Conservation (phyloP, 2,888 invertebrate species). For the Trichogramma dendrolimi region DNA sequence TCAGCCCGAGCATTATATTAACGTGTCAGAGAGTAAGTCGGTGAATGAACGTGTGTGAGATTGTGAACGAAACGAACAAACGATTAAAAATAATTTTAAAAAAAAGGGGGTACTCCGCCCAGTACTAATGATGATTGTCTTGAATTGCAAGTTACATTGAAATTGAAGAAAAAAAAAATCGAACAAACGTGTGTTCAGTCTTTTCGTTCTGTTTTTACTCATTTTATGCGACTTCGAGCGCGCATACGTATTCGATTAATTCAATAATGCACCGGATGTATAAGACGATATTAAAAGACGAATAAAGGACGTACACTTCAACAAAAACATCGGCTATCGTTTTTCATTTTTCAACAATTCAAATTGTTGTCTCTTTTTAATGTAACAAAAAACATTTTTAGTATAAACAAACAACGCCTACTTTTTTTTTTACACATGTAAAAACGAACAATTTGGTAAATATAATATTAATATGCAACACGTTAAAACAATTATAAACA, state of each 20-base stretch:
- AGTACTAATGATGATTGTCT: too few relatives aligned
- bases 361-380: background rate
- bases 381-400: background rate
- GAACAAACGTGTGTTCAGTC: too few relatives aligned
- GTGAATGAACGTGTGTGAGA: constrained; percentile 4
- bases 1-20: background rate
- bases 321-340: background rate
- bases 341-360: background rate
- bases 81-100: constrained; percentile 5
- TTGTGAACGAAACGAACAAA: background rate
- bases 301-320: constrained; percentile 45
- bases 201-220: too few relatives aligned
- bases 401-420: too few relatives aligned
- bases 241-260: constrained; percentile 25
- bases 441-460: too few relatives aligned
- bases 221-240: too few relatives aligned
- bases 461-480: too few relatives aligned
- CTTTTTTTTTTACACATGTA: too few relatives aligned
- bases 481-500: too few relatives aligned
- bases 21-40: background rate
- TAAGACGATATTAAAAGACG: constrained; percentile 41
- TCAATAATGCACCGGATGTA: constrained; percentile 39
- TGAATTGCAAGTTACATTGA: too few relatives aligned
- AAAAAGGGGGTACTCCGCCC: too few relatives aligned
- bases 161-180: too few relatives aligned